A percentile compares a stretch with the other conserved stretches of the same genome.
These are phyloP conservation scores for Chelmon rostratus DNA, from an alignment of 2,797 vertebrate species.

Conservation along the genomic window DNA sequence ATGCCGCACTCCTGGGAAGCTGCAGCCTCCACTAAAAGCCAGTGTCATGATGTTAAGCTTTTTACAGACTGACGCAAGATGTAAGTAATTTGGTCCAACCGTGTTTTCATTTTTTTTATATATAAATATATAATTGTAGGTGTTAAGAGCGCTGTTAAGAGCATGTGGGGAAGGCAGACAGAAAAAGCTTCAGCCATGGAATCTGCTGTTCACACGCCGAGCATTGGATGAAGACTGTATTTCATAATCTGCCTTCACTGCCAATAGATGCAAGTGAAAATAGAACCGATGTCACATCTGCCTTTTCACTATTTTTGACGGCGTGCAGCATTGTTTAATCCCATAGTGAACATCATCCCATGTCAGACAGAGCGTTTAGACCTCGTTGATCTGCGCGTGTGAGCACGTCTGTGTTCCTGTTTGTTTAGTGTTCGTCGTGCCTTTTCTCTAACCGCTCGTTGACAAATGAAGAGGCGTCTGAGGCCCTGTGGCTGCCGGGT, in stretches of 20 bases:
- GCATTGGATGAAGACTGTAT: constrained; percentile 59
- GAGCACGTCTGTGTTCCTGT: neutral
- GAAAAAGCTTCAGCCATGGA: constrained; percentile 66
- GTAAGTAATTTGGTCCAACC: constrained; percentile 69
- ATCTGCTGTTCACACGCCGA: constrained; percentile 63
- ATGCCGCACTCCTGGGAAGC: constrained; percentile 63
- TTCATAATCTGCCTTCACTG: constrained; percentile 63
- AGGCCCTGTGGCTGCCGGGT: constrained; percentile 42
- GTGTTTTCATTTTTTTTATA: constrained; percentile 46
- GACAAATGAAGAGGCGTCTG: constrained; percentile 37
- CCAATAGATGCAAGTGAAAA: constrained; percentile 66
- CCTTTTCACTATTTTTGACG: constrained; percentile 47
- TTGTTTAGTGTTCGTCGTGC: constrained; percentile 29
- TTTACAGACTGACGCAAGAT: constrained; percentile 79
- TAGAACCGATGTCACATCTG: constrained; percentile 67
- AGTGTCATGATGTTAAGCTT: constrained; percentile 69
- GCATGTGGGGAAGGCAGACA: constrained; percentile 64
- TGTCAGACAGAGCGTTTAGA: constrained; percentile 38
- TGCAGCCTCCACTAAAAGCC: constrained; percentile 69
- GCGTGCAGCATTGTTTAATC: constrained; percentile 16
- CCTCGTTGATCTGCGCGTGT: constrained; percentile 11
- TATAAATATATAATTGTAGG: constrained; percentile 69
- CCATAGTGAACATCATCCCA: constrained; percentile 29
- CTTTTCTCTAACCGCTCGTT: constrained; percentile 11
- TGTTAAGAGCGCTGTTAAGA: constrained; percentile 70